Evolutionary conservation across 2,888 invertebrate genomes (phyloP), one percentile per base, ranked within the genome.

Genomic region (Hypolimnas misippus): DNA sequence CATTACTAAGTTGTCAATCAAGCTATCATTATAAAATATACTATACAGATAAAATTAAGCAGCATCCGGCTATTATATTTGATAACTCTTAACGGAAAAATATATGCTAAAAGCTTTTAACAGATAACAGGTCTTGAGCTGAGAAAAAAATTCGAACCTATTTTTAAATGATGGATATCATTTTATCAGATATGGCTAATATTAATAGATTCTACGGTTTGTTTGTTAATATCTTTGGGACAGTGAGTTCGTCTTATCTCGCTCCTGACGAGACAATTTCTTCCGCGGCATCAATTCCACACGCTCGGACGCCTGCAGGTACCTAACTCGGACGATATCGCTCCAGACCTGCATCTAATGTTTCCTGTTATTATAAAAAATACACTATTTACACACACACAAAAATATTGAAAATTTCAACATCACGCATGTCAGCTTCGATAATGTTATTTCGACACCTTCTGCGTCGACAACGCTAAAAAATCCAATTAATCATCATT

Each of bases 291-390:
- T 61, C 19, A 25, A 8, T 19, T 61, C 21, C 14, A 25, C 21
- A 33, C 55, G 61, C 55, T 55, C 50, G 55, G 31, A 61, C 61
- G 61, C 61, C 55, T 49, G 54, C 49, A 14, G 40, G 58, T 33
- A 58, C 46, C 44, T 42, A 44, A 4, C 44, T 40, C n/a, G 10
- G 51, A 51, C 16, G 42, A 35, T 33, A 21, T 58, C n/a, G 25
- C 17, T 17, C 8, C 40, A 31, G 35, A 53, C 46, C 53, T 61
- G 61, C 61, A 21, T 49, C 55, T 42, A 40, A 55, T 40, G 31
- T 55, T 55, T 31, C 14, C 50, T 40, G 52, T 3, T 33, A 21
- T 42, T 53, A 21, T 8, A 35, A 38, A 54, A 46, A 46, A 60
- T 25, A 16, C 7, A 25, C 14, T 29, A 38, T 49, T 14, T 29